Evolutionary conservation across 1,140 invertebrate species (phyloP).

Genomic region (Mylabris phalerata): DNA sequence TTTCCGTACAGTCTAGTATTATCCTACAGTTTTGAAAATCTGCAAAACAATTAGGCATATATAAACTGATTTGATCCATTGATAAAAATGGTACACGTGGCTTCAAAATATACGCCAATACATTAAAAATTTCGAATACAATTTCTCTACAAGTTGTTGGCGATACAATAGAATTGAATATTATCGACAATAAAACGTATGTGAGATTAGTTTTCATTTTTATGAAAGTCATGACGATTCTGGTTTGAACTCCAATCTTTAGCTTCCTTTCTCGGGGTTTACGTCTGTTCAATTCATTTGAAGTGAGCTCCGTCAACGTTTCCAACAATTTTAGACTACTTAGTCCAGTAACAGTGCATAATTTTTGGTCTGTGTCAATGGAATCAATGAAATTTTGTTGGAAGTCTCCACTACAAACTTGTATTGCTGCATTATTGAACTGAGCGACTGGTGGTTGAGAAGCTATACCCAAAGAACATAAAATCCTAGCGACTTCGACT

Average conservation of each 20-base stretch:
- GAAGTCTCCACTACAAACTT: no score
- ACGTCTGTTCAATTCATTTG: not conserved
- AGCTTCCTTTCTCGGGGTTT: not conserved
- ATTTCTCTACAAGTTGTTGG: no score
- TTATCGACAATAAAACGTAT: not conserved
- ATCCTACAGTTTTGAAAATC: slow-evolving; percentile 9
- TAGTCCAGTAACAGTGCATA: not conserved
- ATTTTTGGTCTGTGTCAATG: not conserved
- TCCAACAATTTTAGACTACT: not conserved
- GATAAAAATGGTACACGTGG: not conserved
- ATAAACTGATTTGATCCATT: not conserved
- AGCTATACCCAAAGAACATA: no score
- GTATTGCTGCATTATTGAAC: no score
- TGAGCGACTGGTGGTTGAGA: no score
- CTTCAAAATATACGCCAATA: no score
- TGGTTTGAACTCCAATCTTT: not conserved
- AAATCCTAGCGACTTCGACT: no score
- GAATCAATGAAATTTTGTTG: not conserved
- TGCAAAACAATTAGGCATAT: slow-evolving; percentile 11
- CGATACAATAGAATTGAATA: not conserved
- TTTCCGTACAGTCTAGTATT: slow-evolving; percentile 15
- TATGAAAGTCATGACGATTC: slow-evolving; percentile 6
- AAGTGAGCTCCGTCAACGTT: not conserved
- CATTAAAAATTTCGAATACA: no score
- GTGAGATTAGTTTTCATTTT: slow-evolving; percentile 13